These are phyloP conservation scores for Drosophila leontia DNA, from an alignment of 1,140 invertebrate genomes.

Conservation along the genomic window DNA sequence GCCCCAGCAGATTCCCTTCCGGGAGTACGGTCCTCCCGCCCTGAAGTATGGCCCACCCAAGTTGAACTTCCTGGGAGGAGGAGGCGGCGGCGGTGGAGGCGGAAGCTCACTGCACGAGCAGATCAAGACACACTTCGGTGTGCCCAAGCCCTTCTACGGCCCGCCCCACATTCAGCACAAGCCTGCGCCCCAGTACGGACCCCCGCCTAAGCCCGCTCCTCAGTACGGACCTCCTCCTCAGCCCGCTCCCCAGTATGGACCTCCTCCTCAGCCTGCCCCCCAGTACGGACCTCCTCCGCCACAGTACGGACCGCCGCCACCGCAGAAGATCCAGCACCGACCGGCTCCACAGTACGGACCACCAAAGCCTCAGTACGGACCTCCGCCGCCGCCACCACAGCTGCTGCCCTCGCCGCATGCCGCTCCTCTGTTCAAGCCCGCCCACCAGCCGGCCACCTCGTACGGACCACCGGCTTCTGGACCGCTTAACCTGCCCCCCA, in stretches of 20 bases:
- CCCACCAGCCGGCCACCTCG: conserved; percentile 69
- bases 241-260: conserved; percentile 78
- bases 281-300: conserved; percentile 85
- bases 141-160: conserved; percentile 85
- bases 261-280: conserved; percentile 71
- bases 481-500: conserved; percentile 67
- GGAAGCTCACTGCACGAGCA: conserved; percentile 66
- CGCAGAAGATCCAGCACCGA: conserved; percentile 85
- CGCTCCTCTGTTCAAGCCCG: conserved; percentile 67
- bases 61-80: conserved; percentile 78
- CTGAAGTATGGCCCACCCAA: conserved; percentile 79
- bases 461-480: conserved; percentile 84
- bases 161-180: conserved; percentile 84
- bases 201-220: conserved; percentile 66
- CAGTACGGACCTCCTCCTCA: conserved; percentile 85
- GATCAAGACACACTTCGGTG: conserved; percentile 80
- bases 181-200: conserved; percentile 72
- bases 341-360: conserved; percentile 85
- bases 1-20: conserved; percentile 78
- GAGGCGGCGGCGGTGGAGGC: conserved; percentile 56
- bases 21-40: conserved; percentile 75
- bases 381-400: conserved; percentile 70
- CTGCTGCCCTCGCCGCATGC: conserved; percentile 80
- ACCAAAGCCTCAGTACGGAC: conserved; percentile 76
- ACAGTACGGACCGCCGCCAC: conserved; percentile 85